Percentiles rank a stretch among this genome's conserved stretches.
Conservation (phyloP, 2,113 vertebrate genomes). For the Apteryx mantelli region DNA sequence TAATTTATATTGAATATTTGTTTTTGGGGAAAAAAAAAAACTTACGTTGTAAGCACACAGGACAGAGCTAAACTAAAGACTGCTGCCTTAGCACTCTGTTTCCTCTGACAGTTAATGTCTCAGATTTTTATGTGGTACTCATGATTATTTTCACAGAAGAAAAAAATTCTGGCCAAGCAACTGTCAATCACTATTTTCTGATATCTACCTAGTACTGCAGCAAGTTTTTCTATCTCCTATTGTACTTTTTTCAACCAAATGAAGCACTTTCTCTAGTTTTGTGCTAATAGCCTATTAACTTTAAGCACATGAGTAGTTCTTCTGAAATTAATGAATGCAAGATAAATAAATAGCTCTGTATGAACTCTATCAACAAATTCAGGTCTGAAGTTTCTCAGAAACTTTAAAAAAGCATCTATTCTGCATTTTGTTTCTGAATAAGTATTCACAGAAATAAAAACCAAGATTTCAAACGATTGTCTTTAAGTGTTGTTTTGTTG, state of each 20-base stretch:
- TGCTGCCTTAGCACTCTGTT: not conserved
- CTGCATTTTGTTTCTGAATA: not conserved
- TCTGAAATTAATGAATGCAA: not conserved
- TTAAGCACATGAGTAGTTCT: not conserved
- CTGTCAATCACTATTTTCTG: not conserved
- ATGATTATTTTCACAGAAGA: not conserved
- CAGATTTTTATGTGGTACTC: not conserved
- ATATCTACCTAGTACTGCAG: rapidly evolving
- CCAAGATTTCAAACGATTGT: not conserved
- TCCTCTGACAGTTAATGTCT: not conserved
- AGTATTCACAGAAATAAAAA: not conserved
- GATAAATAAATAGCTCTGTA: not conserved
- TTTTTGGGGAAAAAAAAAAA: not conserved
- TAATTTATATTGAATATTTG: not conserved
- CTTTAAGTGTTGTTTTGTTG: not conserved
- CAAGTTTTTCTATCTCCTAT: not conserved
- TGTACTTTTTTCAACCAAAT: not conserved
- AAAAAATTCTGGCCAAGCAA: not conserved
- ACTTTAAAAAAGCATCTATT: not conserved
- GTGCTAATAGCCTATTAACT: not conserved
- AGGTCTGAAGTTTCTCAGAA: not conserved
- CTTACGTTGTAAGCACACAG: not conserved
- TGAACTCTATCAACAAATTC: not conserved
- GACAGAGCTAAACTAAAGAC: not conserved
- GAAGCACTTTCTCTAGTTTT: not conserved